Percentiles rank a stretch among this genome's conserved stretches.
These are phyloP conservation scores for Catharus ustulatus DNA, from an alignment of 2,797 vertebrate species.

Conservation along the genomic window DNA sequence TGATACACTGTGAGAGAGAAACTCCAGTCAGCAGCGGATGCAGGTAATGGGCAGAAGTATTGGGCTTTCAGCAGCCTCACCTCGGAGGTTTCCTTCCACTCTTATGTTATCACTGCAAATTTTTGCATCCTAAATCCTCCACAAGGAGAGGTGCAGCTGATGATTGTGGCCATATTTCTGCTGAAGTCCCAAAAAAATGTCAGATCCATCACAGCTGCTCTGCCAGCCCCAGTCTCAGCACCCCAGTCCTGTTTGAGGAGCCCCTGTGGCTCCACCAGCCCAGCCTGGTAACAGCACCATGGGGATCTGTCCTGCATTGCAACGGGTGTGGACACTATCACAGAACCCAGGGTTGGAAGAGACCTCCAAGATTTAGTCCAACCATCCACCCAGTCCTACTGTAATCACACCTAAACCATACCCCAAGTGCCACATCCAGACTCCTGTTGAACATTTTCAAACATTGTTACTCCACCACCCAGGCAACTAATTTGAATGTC, in stretches of 20 bases:
- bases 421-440: background rate
- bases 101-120: fast-evolving
- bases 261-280: background rate
- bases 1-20: background rate
- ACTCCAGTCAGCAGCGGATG: background rate
- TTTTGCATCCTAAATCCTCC: background rate
- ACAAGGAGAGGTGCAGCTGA: background rate
- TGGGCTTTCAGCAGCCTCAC: background rate
- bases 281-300: fast-evolving
- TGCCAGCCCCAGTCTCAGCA: background rate
- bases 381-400: background rate
- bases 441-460: background rate
- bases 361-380: background rate
- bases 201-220: background rate
- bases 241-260: fast-evolving
- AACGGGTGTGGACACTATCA: fast-evolving
- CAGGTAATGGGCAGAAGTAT: fast-evolving
- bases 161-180: fast-evolving
- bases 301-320: background rate
- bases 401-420: background rate
- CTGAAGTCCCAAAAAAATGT: background rate
- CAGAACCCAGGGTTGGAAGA: background rate
- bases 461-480: background rate
- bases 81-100: background rate
- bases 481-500: background rate